A percentile compares a stretch with the other conserved stretches of the same genome.
phyloP scores from a whole-genome alignment of 2,888 invertebrate genomes.

The Listrodromus nycthemerus region DNA sequence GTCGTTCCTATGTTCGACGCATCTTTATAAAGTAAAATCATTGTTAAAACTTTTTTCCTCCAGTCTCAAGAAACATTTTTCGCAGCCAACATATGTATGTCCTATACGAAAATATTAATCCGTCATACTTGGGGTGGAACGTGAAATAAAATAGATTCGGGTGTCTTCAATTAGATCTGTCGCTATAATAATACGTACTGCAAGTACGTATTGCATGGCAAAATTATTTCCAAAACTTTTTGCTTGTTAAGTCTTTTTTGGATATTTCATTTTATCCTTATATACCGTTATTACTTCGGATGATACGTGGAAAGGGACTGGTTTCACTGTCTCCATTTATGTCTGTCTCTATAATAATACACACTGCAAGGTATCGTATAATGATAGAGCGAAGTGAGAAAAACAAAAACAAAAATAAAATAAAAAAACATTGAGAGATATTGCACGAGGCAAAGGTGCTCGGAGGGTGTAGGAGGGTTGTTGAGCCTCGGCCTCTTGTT shows the following conservation, averaged over 20 bases:
- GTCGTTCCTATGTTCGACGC: too few species aligned
- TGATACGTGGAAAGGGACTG: slow-evolving; percentile 9
- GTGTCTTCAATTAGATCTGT: not conserved
- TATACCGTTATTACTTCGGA: not conserved
- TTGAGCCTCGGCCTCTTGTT: slow-evolving; percentile 47
- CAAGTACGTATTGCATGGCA: not conserved
- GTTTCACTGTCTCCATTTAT: not conserved
- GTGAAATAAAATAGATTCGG: not conserved
- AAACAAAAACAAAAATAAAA: not conserved
- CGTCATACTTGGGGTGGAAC: not conserved
- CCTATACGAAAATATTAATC: not conserved
- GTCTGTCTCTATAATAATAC: not conserved
- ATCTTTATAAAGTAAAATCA: too few species aligned
- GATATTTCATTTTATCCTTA: too few species aligned
- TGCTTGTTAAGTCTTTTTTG: too few species aligned
- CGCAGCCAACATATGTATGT: too few species aligned
- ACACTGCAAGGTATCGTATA: not conserved
- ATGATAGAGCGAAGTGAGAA: slow-evolving; percentile 8
- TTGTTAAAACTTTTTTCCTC: too few species aligned
- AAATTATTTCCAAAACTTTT: too few species aligned
- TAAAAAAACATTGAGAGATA: slow-evolving; percentile 38
- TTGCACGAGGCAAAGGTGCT: not conserved
- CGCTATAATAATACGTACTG: not conserved
- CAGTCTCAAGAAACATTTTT: too few species aligned
- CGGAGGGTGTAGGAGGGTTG: slow-evolving; percentile 24